Conservation (phyloP, 1,140 invertebrate species). For the Heliconius melpomene region DNA sequence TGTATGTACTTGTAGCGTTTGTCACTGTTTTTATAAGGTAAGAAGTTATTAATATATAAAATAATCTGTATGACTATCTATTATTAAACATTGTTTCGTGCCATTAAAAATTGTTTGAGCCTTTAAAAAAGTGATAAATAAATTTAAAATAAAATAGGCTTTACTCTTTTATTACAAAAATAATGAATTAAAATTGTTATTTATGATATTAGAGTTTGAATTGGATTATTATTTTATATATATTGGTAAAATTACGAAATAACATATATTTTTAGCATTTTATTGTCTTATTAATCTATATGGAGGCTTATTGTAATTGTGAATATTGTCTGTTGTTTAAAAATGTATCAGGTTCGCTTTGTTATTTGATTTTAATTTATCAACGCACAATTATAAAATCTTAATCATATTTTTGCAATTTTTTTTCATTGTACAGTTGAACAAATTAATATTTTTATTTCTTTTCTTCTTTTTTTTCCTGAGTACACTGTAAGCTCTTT, state of each 20-base stretch:
- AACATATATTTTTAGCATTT: conserved; percentile 9
- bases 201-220: conserved; percentile 27
- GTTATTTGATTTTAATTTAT: conserved; percentile 5
- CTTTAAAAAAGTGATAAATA: conserved; percentile 37
- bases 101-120: conserved; percentile 37
- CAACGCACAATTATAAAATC: conserved; percentile 6
- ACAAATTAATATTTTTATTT: neutral
- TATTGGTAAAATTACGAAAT: conserved; percentile 11
- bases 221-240: conserved; percentile 20
- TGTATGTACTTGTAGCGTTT: conserved; percentile 28
- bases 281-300: conserved; percentile 6
- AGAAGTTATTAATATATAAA: conserved; percentile 27
- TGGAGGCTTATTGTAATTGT: conserved; percentile 9
- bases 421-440: neutral
- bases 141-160: conserved; percentile 28
- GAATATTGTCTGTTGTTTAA: conserved; percentile 10
- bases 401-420: neutral
- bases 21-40: conserved; percentile 38
- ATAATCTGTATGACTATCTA: conserved; percentile 33
- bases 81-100: conserved; percentile 33
- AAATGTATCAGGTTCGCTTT: neutral
- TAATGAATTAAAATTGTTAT: conserved; percentile 29
- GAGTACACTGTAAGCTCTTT: neutral
- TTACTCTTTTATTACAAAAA: conserved; percentile 26
- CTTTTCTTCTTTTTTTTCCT: neutral